phyloP scores from a whole-genome alignment of 2,797 vertebrate genomes.

The Phoebastria nigripes region DNA sequence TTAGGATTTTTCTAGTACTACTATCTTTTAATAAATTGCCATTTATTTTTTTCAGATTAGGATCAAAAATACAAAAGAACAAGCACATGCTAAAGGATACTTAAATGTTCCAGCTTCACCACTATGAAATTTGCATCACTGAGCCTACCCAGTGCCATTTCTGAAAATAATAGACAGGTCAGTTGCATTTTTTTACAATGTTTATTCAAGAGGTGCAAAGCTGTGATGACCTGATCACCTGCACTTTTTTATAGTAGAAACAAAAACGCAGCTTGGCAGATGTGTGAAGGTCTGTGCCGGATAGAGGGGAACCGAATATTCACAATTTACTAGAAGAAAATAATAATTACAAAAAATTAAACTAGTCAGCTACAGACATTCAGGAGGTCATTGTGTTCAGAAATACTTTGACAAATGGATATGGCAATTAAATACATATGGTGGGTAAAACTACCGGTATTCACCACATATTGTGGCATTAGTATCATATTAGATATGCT shows the following conservation, averaged over 20 bases:
- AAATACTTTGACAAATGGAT: not conserved
- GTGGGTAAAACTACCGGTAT: not conserved
- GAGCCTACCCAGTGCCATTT: not conserved
- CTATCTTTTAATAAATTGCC: not conserved
- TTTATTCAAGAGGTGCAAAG: not conserved
- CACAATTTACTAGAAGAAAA: not conserved
- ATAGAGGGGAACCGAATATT: not conserved
- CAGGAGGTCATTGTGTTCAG: not conserved
- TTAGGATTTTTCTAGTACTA: not conserved
- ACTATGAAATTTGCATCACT: not conserved
- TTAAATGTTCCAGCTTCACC: not conserved
- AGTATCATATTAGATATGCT: constrained; percentile 29
- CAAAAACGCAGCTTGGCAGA: not conserved
- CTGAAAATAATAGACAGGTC: not conserved
- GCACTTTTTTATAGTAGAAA: not conserved
- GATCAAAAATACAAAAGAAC: not conserved
- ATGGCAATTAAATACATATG: not conserved
- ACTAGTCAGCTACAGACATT: not conserved
- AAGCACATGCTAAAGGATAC: not conserved
- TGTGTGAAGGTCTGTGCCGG: not conserved
- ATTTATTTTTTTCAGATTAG: not conserved
- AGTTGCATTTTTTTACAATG: not conserved
- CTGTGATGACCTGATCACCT: not conserved
- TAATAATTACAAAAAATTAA: not conserved
- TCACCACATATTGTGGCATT: not conserved